phyloP scores from a whole-genome alignment of 2,797 vertebrate genomes.

The Aselliscus stoliczkanus region DNA sequence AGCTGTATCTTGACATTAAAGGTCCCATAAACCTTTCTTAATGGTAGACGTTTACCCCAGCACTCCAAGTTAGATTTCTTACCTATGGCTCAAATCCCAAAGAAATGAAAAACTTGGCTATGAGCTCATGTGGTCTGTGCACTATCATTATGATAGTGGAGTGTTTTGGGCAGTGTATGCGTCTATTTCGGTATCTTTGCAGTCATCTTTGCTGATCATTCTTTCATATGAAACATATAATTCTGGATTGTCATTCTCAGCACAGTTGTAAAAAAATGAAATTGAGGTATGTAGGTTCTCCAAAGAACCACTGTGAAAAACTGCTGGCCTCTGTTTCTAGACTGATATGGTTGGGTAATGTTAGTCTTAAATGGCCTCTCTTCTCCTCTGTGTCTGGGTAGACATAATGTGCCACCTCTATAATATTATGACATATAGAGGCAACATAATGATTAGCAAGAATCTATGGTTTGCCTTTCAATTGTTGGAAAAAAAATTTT shows the following conservation, averaged over 20 bases:
- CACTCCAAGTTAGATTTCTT: constrained; percentile 34
- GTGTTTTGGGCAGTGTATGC: not conserved
- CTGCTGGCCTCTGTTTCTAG: not conserved
- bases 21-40: constrained; percentile 41
- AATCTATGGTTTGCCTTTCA: constrained; percentile 1
- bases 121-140: constrained; percentile 7
- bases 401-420: not conserved
- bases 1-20: constrained; percentile 31
- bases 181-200: not conserved
- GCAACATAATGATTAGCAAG: not conserved
- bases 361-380: not conserved
- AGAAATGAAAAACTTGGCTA: constrained; percentile 46
- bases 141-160: constrained; percentile 3
- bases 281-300: not conserved
- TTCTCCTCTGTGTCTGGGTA: not conserved
- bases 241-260: constrained; percentile 37
- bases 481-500: not conserved
- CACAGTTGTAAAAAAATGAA: constrained; percentile 1
- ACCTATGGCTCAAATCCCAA: not conserved
- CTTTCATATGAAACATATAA: not conserved
- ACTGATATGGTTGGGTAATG: not conserved
- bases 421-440: not conserved
- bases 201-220: constrained; percentile 47
- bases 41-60: not conserved
- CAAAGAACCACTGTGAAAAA: not conserved